These are phyloP conservation scores for Daphoenositta chrysoptera DNA, from an alignment of 2,113 vertebrate species.

Conservation along the genomic window DNA sequence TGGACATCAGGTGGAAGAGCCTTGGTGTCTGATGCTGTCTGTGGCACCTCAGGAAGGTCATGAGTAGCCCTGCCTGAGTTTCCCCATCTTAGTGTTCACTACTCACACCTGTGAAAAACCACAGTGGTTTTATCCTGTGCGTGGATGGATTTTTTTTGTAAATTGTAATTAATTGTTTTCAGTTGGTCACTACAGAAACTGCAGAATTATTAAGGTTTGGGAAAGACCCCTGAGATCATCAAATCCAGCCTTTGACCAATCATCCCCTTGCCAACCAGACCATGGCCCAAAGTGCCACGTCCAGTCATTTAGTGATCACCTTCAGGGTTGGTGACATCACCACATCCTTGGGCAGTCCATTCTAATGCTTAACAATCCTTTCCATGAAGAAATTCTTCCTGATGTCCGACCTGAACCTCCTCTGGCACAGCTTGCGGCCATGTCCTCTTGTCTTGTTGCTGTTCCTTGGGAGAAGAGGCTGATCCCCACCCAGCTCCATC, in stretches of 20 bases:
- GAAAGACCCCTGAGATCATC: background rate
- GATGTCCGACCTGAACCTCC: background rate
- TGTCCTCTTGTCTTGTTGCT: background rate
- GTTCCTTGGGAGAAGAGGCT: background rate
- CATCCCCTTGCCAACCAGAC: background rate
- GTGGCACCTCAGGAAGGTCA: background rate
- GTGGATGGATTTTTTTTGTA: background rate
- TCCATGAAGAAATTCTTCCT: background rate
- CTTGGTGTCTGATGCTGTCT: background rate
- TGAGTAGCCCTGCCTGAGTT: background rate
- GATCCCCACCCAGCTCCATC: accelerated
- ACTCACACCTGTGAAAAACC: background rate
- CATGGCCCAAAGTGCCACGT: background rate
- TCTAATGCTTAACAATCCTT: background rate
- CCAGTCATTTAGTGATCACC: background rate
- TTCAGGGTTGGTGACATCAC: background rate
- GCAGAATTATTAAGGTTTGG: background rate
- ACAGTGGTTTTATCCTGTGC: background rate
- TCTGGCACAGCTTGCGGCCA: background rate
- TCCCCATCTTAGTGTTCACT: background rate
- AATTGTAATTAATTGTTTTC: background rate
- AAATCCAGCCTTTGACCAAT: background rate
- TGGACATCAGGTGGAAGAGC: background rate
- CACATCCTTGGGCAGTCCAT: background rate
- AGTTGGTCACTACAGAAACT: background rate